phyloP scores from a whole-genome alignment of 1,140 invertebrate species.

The Sycobia sp. region DNA sequence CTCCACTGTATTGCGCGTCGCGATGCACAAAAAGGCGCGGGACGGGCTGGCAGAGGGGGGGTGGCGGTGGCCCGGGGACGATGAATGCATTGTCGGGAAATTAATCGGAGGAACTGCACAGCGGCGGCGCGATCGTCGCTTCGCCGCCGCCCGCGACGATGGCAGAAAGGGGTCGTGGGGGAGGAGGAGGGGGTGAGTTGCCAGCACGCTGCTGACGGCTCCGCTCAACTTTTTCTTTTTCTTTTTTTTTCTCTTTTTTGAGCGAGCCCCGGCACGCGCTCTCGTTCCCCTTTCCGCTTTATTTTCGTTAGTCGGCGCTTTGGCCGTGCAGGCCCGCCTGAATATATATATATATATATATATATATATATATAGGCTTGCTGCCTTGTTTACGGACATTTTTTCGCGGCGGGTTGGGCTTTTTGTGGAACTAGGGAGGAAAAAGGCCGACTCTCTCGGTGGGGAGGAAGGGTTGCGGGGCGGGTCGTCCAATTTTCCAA shows the following conservation, averaged over 20 bases:
- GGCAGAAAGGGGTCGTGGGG: neutral
- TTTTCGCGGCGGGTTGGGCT: neutral
- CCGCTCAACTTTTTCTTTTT: neutral
- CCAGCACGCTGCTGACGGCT: neutral
- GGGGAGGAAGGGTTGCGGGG: neutral
- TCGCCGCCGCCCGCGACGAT: neutral
- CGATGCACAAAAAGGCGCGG: slow-evolving; percentile 18
- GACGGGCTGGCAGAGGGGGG: no score
- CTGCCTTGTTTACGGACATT: neutral
- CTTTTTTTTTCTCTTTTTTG: slow-evolving; percentile 10
- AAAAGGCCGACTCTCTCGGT: neutral
- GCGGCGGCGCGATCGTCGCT: slow-evolving; percentile 12
- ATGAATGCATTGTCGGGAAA: slow-evolving; percentile 48
- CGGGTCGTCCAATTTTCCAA: no score
- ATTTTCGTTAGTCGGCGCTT: slow-evolving; percentile 6
- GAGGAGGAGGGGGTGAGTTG: neutral
- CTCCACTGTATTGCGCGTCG: neutral
- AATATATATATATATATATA: no score
- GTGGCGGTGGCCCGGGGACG: slow-evolving; percentile 3
- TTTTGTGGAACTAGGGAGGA: neutral
- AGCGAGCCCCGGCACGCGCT: no score
- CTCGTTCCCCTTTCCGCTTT: neutral
- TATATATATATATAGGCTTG: neutral
- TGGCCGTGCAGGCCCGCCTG: neutral
- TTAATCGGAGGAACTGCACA: slow-evolving; percentile 42